Conservation (phyloP, 2,888 invertebrate species). For the Drosophila paramelanica region DNA sequence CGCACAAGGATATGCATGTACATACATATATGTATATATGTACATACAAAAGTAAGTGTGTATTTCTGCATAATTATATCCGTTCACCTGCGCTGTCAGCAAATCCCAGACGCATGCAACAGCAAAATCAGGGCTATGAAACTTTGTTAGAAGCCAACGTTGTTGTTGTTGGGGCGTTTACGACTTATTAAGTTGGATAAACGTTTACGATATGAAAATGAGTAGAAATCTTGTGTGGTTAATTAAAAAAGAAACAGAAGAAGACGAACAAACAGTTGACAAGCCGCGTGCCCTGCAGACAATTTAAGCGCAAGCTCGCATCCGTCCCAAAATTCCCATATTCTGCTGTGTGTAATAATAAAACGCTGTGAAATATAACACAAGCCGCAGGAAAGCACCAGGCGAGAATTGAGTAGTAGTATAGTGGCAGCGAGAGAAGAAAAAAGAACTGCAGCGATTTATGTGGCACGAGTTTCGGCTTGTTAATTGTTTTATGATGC, state of each 20-base stretch:
- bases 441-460: conserved; percentile 62
- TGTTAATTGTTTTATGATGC: conserved; percentile 82
- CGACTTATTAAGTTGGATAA: conserved; percentile 83
- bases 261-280: conserved; percentile 30
- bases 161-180: conserved; percentile 60
- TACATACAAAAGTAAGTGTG: conserved; percentile 12
- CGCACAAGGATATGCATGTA: conserved; percentile 12
- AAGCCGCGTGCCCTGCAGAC: conserved; percentile 19
- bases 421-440: conserved; percentile 4
- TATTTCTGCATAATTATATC: conserved; percentile 17
- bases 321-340: conserved; percentile 21
- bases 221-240: conserved; percentile 80
- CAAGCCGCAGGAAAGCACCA: conserved; percentile 41
- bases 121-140: conserved; percentile 43
- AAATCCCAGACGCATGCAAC: conserved; percentile 31
- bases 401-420: conserved; percentile 14
- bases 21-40: background rate
- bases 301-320: conserved; percentile 24
- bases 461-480: conserved; percentile 81
- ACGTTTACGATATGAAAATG: conserved; percentile 81
- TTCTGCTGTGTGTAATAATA: conserved; percentile 56
- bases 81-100: conserved; percentile 67
- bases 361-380: conserved; percentile 78
- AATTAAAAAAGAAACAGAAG: conserved; percentile 68
- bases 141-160: conserved; percentile 66